phyloP scores from a whole-genome alignment of 35 echinoderm and acorn worm genomes.

The Heliocidaris tuberculata region DNA sequence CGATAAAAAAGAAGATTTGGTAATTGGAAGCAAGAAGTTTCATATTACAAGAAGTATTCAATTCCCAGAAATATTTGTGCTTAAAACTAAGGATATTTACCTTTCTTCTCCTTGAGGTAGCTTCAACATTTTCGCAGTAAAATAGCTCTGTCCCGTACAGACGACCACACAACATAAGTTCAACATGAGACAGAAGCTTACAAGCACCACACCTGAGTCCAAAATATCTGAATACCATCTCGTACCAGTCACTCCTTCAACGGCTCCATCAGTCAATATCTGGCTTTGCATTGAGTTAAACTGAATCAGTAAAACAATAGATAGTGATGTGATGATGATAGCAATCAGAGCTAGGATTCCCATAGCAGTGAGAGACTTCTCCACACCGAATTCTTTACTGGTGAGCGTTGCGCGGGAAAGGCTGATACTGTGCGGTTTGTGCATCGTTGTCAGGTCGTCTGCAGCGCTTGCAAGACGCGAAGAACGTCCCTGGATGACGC shows the following conservation, averaged over 20 bases:
- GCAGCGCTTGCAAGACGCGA: background rate
- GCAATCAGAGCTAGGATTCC: conserved; percentile 71
- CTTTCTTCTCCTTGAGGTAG: conserved; percentile 93
- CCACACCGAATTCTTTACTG: conserved; percentile 57
- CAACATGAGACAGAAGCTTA: conserved; percentile 83
- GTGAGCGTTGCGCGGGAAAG: conserved; percentile 58
- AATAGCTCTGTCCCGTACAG: conserved; percentile 79
- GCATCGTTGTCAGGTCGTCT: conserved; percentile 10
- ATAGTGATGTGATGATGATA: conserved; percentile 59
- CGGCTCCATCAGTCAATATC: background rate
- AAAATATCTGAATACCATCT: conserved; percentile 62
- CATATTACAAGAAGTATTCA: background rate
- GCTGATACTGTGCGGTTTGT: conserved; percentile 48
- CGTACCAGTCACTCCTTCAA: conserved; percentile 41
- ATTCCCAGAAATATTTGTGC: too few species aligned
- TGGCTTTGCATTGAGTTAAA: conserved; percentile 69
- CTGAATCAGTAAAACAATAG: conserved; percentile 70
- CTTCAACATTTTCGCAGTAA: conserved; percentile 94
- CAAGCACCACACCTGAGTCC: conserved; percentile 78
- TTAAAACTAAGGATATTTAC: conserved; percentile 37
- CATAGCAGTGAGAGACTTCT: conserved; percentile 66
- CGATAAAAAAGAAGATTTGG: background rate
- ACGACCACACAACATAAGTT: conserved; percentile 81
- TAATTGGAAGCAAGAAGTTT: background rate
- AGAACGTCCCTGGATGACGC: background rate